Evolutionary conservation across 2,113 vertebrate genomes (phyloP).

Genomic region (Ardeotis arabs): DNA sequence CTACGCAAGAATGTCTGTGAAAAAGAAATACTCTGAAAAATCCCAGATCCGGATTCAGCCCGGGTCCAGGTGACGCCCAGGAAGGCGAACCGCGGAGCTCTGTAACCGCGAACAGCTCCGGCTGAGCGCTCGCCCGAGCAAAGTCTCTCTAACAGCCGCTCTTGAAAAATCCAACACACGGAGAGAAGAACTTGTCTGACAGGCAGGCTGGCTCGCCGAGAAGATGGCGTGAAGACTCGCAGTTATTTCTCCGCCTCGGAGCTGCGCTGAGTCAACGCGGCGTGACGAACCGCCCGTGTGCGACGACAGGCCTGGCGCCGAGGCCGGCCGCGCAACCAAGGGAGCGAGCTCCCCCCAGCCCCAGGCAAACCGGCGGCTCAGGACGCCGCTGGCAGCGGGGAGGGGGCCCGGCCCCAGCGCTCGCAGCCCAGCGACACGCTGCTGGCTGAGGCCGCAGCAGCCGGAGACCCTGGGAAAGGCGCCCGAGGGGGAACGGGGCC

Average conservation of each 20-base stretch:
- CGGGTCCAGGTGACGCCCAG: neutral
- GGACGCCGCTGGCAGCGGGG: too few relatives aligned
- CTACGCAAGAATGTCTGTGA: neutral
- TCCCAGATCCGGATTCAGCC: neutral
- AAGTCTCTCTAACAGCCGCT: neutral
- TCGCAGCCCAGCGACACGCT: neutral
- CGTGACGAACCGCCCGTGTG: accelerated
- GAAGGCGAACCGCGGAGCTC: neutral
- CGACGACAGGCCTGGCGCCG: neutral
- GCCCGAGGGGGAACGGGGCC: neutral
- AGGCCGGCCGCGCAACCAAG: neutral
- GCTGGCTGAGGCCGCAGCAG: neutral
- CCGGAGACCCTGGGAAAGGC: neutral
- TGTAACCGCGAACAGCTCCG: neutral
- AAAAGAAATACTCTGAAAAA: neutral
- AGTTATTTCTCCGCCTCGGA: neutral
- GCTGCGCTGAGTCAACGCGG: neutral
- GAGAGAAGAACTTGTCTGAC: neutral
- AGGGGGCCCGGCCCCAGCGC: neutral
- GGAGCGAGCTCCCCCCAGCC: neutral
- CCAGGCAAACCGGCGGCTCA: too few relatives aligned
- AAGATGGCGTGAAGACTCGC: neutral
- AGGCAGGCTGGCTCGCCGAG: neutral
- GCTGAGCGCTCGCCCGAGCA: accelerated
- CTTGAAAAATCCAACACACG: neutral